A percentile compares a stretch with the other conserved stretches of the same genome.
Evolutionary conservation across 1,140 invertebrate species (phyloP).

Genomic region (roundworm (Caenorhabditis elegans)): WBcel235 BX284604.4:12340001-12340500

Average conservation of each 20-base stretch:
- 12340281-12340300: neutral
- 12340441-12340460: no score
- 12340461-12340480: no score
- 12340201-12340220: neutral
- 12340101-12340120: constrained; percentile 84
- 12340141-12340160: constrained; percentile 94
- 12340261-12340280: neutral
- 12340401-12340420: neutral
- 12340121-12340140: constrained; percentile 83
- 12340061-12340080: constrained; percentile 87
- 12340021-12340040: constrained; percentile 72
- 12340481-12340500: constrained; percentile 20
- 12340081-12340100: constrained; percentile 88
- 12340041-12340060: constrained; percentile 82
- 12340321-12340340: neutral
- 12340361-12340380: constrained; percentile 14
- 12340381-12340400: neutral
- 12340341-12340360: neutral
- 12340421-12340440: no score
- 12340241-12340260: neutral
- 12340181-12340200: constrained; percentile 41
- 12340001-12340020: neutral
- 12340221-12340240: neutral
- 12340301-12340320: neutral
- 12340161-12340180: constrained; percentile 87